Percentiles rank a stretch among this genome's conserved stretches.
Evolutionary conservation across 2,888 invertebrate genomes (phyloP).

Genomic region (Pyrgus malvae): DNA sequence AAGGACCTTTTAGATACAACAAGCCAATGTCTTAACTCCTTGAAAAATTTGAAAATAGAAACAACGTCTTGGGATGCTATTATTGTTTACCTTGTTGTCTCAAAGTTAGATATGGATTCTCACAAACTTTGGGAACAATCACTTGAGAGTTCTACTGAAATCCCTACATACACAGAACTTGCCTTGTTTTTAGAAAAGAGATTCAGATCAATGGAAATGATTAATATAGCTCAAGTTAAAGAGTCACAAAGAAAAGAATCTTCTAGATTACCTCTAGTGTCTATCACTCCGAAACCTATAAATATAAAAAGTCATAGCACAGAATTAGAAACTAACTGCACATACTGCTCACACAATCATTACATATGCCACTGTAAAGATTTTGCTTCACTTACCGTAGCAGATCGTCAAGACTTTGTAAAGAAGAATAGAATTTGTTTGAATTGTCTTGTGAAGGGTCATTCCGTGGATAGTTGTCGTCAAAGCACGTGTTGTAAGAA

Average conservation of each 20-base stretch:
- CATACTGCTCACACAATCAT: constrained; percentile 29
- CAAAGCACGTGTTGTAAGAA: constrained; percentile 26
- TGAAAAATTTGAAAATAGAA: constrained; percentile 28
- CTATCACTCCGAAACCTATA: not conserved
- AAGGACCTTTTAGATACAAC: constrained; percentile 39
- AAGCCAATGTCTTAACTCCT: constrained; percentile 31
- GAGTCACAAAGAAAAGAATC: not conserved
- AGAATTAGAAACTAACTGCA: not conserved
- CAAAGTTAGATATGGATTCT: constrained; percentile 34
- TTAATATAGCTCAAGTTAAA: not conserved
- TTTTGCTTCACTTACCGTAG: constrained; percentile 20
- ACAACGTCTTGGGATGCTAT: constrained; percentile 31
- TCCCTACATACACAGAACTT: constrained; percentile 27
- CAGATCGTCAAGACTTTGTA: constrained; percentile 29
- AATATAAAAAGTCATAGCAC: constrained; percentile 20
- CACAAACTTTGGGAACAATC: constrained; percentile 35
- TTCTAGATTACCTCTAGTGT: not conserved
- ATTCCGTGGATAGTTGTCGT: not conserved
- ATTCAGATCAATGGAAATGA: constrained; percentile 32
- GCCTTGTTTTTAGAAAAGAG: constrained; percentile 27
- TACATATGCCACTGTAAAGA: constrained; percentile 33
- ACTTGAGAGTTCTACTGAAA: constrained; percentile 11
- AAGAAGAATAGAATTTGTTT: constrained; percentile 32
- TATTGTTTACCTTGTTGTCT: constrained; percentile 29
- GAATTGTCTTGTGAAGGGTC: constrained; percentile 29